Evolutionary conservation across 2,113 vertebrate species (phyloP).

Genomic region (Capreolus pygargus): DNA sequence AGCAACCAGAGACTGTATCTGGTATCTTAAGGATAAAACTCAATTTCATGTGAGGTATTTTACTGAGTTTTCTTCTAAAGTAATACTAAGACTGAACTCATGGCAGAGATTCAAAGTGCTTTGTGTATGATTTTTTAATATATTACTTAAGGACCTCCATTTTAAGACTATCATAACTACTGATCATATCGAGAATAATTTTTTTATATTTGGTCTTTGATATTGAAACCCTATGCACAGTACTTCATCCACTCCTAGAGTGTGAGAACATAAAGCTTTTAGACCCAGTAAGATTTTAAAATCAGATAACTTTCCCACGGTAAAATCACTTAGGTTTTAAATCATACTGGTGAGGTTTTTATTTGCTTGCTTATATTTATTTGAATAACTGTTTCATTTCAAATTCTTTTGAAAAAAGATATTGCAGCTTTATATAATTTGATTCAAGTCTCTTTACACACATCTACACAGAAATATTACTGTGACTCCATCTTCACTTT

Average conservation of each 20-base stretch:
- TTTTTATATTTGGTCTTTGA: constrained; percentile 31
- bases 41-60: not conserved
- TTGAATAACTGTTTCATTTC: constrained; percentile 6
- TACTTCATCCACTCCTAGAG: not conserved
- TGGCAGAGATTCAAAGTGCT: not conserved
- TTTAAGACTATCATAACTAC: not conserved
- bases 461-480: constrained; percentile 30
- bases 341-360: not conserved
- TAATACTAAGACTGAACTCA: not conserved
- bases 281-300: not conserved
- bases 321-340: not conserved
- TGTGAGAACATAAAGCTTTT: not conserved
- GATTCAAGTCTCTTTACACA: constrained; percentile 55
- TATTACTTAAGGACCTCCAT: not conserved
- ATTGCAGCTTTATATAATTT: not conserved
- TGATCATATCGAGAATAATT: not conserved
- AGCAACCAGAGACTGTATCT: not conserved
- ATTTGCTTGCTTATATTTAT: constrained; percentile 38
- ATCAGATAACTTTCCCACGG: not conserved
- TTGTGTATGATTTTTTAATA: not conserved
- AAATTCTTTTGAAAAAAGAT: constrained; percentile 1
- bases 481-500: constrained; percentile 49
- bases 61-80: constrained; percentile 17
- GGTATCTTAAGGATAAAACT: constrained; percentile 20
- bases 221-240: not conserved